These are phyloP conservation scores for Pseudococcus viburni DNA, from an alignment of 2,888 invertebrate species.

Conservation along the genomic window DNA sequence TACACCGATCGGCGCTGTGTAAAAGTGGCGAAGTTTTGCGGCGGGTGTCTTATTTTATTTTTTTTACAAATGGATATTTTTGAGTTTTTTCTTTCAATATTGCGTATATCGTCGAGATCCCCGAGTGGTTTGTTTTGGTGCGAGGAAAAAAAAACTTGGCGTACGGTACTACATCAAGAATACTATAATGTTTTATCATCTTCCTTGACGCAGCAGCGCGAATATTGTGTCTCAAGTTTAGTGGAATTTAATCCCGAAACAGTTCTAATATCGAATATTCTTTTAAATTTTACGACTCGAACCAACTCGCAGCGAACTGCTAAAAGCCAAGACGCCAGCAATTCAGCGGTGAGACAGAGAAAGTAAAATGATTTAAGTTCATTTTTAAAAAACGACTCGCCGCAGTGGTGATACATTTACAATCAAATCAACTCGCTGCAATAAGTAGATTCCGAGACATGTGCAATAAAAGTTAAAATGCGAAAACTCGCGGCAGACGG, in stretches of 20 bases:
- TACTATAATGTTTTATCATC: constrained; percentile 2
- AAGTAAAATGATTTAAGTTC: constrained; percentile 16
- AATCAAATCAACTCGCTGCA: constrained; percentile 22
- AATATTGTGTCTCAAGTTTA: constrained; percentile 8
- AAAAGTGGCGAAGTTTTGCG: background rate
- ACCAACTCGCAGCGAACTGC: background rate
- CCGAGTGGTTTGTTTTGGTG: background rate
- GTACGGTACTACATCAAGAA: background rate
- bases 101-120: background rate
- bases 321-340: constrained; percentile 9
- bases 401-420: constrained; percentile 25
- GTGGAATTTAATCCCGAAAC: constrained; percentile 5
- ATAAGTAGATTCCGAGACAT: background rate
- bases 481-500: constrained; percentile 1
- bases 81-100: constrained; percentile 5
- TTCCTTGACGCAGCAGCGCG: background rate
- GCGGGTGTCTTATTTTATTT: constrained; percentile 15
- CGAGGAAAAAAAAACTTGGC: background rate
- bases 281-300: constrained; percentile 19
- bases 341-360: background rate
- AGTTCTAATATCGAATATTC: constrained; percentile 25
- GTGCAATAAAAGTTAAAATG: constrained; percentile 25
- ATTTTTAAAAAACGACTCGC: constrained; percentile 22
- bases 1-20: background rate
- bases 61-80: background rate